Evolutionary conservation across 2,113 vertebrate genomes (phyloP), one percentile per base, ranked within the genome.

Genomic region (Antechinus stuartii): DNA sequence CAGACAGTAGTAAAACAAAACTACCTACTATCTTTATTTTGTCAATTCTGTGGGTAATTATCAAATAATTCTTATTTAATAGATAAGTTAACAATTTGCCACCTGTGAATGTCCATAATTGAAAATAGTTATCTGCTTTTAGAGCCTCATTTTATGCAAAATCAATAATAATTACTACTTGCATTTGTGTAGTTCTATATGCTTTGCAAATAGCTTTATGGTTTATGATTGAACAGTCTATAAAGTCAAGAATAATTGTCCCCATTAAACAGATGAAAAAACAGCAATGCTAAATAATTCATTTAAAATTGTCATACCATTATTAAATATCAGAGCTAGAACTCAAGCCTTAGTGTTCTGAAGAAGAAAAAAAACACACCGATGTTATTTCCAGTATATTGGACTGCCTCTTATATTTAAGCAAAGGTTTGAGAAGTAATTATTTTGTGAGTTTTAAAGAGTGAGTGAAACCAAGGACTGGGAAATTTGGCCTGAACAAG

Each of bases 131-230:
- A 19, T 49, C 49, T 92, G 53, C 42, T 92, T 94, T 35, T 94
- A 96, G 57, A 50, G 94, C 92, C 23, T 94, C 76, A 94, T 95
- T 96, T 93, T 92, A 84, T 55, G 92, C 30, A 89, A 42, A 84
- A 84, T 42, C 68, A 84, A 84, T 84, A 84, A 42, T 84, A 68
- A 68, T 68, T 35, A 35, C 61, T 23, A 84, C 68, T 42, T 84
- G 68, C 7, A 84, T 42, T 84, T 84, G n/a, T 84, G 19, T 84
- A 22, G 6, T 76, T 27, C 57, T 76, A n/a, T n/a, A 76, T 76
- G 19, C n/a, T 84, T 84, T 84, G 68, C 35, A 84, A 84, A 84
- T 42, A 84, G 68, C n/a, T 84, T 42, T 42, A 84, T 84, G 68
- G 68, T 84, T 84, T 84, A 42, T 84, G 5, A 84, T 35, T 19